These are phyloP conservation scores for Cynaeus angustus DNA, from an alignment of 2,888 invertebrate genomes.

Conservation along the genomic window DNA sequence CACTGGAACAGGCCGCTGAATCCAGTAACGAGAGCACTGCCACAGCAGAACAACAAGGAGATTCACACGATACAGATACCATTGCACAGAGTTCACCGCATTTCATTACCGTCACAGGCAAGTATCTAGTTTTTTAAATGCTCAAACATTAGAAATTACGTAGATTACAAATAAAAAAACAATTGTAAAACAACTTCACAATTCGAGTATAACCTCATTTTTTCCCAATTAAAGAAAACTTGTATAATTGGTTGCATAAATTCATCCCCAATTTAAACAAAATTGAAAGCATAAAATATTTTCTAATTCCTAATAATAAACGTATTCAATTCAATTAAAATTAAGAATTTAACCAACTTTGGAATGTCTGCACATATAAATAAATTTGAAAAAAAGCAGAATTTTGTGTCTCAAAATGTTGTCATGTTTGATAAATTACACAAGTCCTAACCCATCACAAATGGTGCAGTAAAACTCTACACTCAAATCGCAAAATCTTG, in stretches of 20 bases:
- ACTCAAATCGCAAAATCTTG: background rate
- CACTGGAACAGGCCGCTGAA: constrained; percentile 74
- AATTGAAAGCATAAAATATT: too few relatives aligned
- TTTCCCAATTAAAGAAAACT: background rate
- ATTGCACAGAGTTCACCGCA: constrained; percentile 73
- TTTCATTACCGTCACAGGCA: constrained; percentile 84
- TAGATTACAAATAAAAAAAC: too few relatives aligned
- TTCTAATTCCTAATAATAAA: too few relatives aligned
- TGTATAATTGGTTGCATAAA: constrained; percentile 12
- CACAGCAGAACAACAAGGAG: constrained; percentile 72
- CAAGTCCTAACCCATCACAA: background rate
- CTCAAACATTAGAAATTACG: too few relatives aligned
- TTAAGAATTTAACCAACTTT: too few relatives aligned
- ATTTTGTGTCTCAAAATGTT: too few relatives aligned
- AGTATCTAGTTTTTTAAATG: constrained; percentile 58
- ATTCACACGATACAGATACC: constrained; percentile 73
- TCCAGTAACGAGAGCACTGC: constrained; percentile 76
- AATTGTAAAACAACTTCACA: background rate
- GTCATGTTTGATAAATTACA: constrained; percentile 8
- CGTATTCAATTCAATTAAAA: too few relatives aligned
- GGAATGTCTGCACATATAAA: too few relatives aligned
- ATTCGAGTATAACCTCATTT: background rate
- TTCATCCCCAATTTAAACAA: background rate
- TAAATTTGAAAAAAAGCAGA: too few relatives aligned
- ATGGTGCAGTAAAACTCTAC: background rate